phyloP scores from a whole-genome alignment of 2,888 invertebrate species.

The Crocallis elinguaria region DNA sequence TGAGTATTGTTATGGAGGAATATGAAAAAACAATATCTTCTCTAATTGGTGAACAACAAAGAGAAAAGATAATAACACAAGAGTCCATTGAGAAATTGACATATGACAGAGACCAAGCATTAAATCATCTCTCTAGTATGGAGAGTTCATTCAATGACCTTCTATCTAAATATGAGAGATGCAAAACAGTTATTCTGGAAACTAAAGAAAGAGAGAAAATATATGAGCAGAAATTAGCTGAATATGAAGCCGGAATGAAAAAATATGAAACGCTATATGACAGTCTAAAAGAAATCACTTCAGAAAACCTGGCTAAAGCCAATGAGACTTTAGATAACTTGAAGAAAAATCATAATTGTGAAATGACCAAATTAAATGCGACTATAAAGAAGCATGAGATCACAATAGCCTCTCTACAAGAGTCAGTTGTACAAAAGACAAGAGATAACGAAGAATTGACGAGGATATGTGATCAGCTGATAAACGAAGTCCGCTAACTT shows the following conservation, averaged over 20 bases:
- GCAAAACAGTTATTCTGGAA: slow-evolving; percentile 82
- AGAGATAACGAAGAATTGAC: slow-evolving; percentile 95
- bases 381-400: slow-evolving; percentile 95
- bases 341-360: slow-evolving; percentile 89
- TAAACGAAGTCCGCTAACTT: slow-evolving; percentile 79
- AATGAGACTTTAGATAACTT: slow-evolving; percentile 92
- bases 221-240: slow-evolving; percentile 87
- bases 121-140: slow-evolving; percentile 84
- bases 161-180: slow-evolving; percentile 86
- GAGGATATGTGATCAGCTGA: slow-evolving; percentile 96
- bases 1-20: slow-evolving; percentile 90
- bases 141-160: slow-evolving; percentile 87
- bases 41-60: slow-evolving; percentile 89
- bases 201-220: slow-evolving; percentile 87
- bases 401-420: slow-evolving; percentile 91
- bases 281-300: slow-evolving; percentile 93
- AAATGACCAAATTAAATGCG: slow-evolving; percentile 93
- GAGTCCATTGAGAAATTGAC: slow-evolving; percentile 76
- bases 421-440: slow-evolving; percentile 92
- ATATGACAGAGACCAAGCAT: slow-evolving; percentile 84
- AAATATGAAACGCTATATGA: slow-evolving; percentile 93
- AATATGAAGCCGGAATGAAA: slow-evolving; percentile 88
- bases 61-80: slow-evolving; percentile 82
- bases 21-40: slow-evolving; percentile 92
- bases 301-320: slow-evolving; percentile 89